phyloP scores from a whole-genome alignment of 2,888 invertebrate species.

The Idaea aversata region DNA sequence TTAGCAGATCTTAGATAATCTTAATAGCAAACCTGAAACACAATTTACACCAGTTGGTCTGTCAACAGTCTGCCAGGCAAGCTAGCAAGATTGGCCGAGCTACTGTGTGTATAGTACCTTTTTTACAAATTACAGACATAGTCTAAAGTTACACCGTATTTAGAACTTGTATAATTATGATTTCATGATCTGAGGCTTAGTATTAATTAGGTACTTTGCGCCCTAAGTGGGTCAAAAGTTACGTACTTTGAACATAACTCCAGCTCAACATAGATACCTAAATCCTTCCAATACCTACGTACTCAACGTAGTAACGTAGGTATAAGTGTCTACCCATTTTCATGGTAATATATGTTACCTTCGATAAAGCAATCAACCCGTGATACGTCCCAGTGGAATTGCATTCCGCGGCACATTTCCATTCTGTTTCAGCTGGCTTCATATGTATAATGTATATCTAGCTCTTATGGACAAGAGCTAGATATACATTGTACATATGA shows the following conservation, averaged over 20 bases:
- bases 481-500: too few species aligned
- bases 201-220: too few species aligned
- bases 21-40: too few species aligned
- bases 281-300: background rate
- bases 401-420: conserved; percentile 17
- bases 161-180: too few species aligned
- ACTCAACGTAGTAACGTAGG: background rate
- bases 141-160: too few species aligned
- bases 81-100: background rate
- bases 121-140: too few species aligned
- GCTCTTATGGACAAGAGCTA: too few species aligned
- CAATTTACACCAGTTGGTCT: background rate
- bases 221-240: background rate
- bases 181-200: too few species aligned
- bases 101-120: too few species aligned
- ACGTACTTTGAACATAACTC: background rate
- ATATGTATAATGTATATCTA: background rate
- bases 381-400: conserved; percentile 23
- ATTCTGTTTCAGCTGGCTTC: background rate
- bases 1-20: too few species aligned
- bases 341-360: conserved; percentile 23
- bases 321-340: conserved; percentile 7
- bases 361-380: conserved; percentile 27
- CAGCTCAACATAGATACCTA: background rate
- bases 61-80: background rate